Base-by-base conservation (phyloP, 2,888 invertebrate genomes). In the Rhagonycha lutea region DNA sequence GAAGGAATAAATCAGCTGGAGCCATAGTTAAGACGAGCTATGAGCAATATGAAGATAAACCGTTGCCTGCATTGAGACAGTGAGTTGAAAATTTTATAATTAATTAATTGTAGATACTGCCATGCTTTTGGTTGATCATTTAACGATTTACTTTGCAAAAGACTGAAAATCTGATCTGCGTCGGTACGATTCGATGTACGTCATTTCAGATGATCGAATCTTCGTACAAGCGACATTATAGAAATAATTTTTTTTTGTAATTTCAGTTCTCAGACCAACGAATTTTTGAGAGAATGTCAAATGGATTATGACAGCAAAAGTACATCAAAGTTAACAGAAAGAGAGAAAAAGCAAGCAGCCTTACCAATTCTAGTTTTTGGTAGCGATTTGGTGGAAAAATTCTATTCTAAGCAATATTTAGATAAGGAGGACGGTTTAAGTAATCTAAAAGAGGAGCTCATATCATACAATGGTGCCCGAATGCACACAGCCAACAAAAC, bases 311-410 rank as follows among this genome's bases (percentile, higher is more conserved):
- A 91, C 78, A 87, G 89, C 69, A 91, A 91, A 86, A 83, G 88
- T 83, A 85, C 90, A 81, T 90, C 92, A 81, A 89, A 90, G 88
- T 84, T 94, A 71, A 95, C 94, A 76, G 96, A 96, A 83, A 89
- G 95, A 71, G 96, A 96, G 86, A 91, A 94, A 83, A 94, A 96
- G 83, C 94, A 97, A 86, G 98, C 98, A 0, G 95, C 96, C 0
- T 87, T 96, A 76, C 96, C 97, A 0, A 96, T 98, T 83, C 90
- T 97, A 72, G 95, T 98, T 62, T 98, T 98, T 88, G 98, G 97
- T 75, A 94, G 94, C 87, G 94, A 95, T 70, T 87, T 98, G 89
- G 98, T 97, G 2, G 96, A 97, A 86, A 95, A 95, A 84, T 95
- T 96, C 87, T 96, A 95, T 87, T 96, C 96, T 5, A 96, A 96